Base-by-base conservation (phyloP, 2,113 vertebrate genomes). In the Arenaria interpres region DNA sequence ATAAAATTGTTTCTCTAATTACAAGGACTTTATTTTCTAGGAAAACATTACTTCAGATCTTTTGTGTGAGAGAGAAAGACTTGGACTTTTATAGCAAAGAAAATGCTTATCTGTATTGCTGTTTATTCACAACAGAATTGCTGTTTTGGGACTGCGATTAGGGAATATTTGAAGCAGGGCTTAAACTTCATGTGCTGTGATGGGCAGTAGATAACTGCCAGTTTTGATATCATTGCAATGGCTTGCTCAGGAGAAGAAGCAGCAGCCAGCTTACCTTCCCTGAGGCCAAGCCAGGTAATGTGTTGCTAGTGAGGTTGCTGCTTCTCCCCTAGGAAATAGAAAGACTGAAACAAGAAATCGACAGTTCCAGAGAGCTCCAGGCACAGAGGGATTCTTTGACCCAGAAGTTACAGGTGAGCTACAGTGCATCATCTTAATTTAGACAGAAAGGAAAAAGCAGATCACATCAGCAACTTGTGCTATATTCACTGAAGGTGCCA, bases 361-460 rank as follows among this genome's bases (percentile, higher is more conserved):
- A 99, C 96, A 99, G 98, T 94, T 99, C 99, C 96, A 99, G 99
- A 94, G 98, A 99, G 75, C 97, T 99, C 53, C 99, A 99, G 98
- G 98, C 98, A 93, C 99, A 99, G 97, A 99, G 99, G 96, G 98
- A 99, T 96, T 98, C 98, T 24, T 89, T 99, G 48, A 98, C 98
- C 84, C 98, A 99, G 97, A 99, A 99, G 96, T 98, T 99, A 60
- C 98, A 99, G 98, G 99, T 99, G 93, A 97, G 95, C 48, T 46
- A 33, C 43, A 39, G 51, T 46, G 24, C 10, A 68, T 23, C 66
- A 57, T 74, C 43, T 74, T 73, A 56, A 79, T 79, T 74, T 66
- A 80, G 71, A 51, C 14, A 62, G 28, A 72, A 71, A 32, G 51
- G 41, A 33, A 82, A 72, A 60, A 45, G 37, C 51, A 78, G 33